Evolutionary conservation across 2,888 invertebrate species (phyloP), one percentile per base, ranked within the genome.

Genomic region (Athripsodes cinereus): DNA sequence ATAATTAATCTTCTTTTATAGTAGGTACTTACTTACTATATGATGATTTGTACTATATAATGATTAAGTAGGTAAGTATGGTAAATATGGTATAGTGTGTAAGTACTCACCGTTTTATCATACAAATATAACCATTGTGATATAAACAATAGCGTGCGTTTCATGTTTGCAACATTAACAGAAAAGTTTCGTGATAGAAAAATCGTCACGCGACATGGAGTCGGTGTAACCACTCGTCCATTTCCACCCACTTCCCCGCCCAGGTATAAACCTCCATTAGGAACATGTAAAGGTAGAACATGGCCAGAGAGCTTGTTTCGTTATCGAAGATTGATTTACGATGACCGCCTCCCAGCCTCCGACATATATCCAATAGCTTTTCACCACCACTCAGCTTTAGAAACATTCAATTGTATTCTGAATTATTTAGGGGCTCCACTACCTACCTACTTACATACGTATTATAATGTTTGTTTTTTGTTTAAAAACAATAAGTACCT

Each of bases 281-380:
- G 50, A 48, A 47, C 31, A 34, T 52, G 46, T 56, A 56, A 26
- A 40, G 54, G 54, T 40, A 50, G 44, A 22, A 21, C 21, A 46
- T 35, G 44, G 50, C 51, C 40, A 40, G 40, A 16, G 40, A 60
- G 57, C 55, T 59, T 56, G 55, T 56, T 59, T 56, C 46, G 59
- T 51, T 59, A 55, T 59, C 56, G 59, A 59, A 60, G 60, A 60
- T 60, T 60, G 60, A 60, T 60, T 60, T 60, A 60, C 57, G 44
- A 55, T 56, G 53, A 44, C 57, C 53, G 50, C 53, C 51, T 19
- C 34, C 35, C 47, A 26, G 16, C 50, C 47, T 20, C 26, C 26
- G 26, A 26, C 26, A 26, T 26, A 10, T 10, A 6, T 26, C 26
- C 26, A 26, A 26, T 10, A 26, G 26, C 3, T 10, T 26, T 26